Conservation (phyloP, 2,888 invertebrate species). For the Folsomia manolachei region DNA sequence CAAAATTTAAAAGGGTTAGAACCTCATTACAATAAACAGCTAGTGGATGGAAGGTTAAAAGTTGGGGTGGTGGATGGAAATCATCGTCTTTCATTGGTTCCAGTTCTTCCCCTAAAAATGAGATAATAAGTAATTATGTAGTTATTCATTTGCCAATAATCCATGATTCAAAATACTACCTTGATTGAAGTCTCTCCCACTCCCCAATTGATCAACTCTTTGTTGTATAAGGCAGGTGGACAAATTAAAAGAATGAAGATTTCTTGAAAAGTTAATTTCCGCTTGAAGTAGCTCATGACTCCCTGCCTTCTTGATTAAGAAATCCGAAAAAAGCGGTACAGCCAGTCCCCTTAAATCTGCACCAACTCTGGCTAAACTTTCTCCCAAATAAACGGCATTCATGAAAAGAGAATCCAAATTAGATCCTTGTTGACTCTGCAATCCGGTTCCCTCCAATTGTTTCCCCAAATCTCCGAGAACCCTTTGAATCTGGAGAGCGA, state of each 20-base stretch:
- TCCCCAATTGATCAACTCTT: constrained; percentile 29
- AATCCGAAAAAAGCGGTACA: constrained; percentile 42
- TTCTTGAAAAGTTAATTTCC: constrained; percentile 45
- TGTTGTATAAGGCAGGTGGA: constrained; percentile 29
- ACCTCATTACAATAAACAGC: constrained; percentile 47
- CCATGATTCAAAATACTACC: no score
- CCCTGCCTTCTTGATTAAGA: constrained; percentile 36
- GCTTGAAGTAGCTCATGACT: constrained; percentile 43
- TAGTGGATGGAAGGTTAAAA: constrained; percentile 41
- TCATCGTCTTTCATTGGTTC: constrained; percentile 24
- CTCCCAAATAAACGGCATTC: constrained; percentile 47
- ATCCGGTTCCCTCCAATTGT: constrained; percentile 43
- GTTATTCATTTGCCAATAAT: no score
- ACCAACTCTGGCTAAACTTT: constrained; percentile 49
- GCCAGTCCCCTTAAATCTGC: constrained; percentile 47
- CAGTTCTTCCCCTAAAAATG: constrained; percentile 27
- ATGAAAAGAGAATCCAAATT: constrained; percentile 38
- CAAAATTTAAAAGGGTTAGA: constrained; percentile 40
- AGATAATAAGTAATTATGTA: no score
- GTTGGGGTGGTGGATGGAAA: constrained; percentile 41
- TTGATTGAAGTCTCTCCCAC: no score
- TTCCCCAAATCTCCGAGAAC: constrained; percentile 43
- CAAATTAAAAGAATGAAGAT: constrained; percentile 45
- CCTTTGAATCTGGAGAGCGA: constrained; percentile 42
- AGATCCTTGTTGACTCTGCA: constrained; percentile 2